Conservation (phyloP, 2,888 invertebrate species). For the Plebejus anna region DNA sequence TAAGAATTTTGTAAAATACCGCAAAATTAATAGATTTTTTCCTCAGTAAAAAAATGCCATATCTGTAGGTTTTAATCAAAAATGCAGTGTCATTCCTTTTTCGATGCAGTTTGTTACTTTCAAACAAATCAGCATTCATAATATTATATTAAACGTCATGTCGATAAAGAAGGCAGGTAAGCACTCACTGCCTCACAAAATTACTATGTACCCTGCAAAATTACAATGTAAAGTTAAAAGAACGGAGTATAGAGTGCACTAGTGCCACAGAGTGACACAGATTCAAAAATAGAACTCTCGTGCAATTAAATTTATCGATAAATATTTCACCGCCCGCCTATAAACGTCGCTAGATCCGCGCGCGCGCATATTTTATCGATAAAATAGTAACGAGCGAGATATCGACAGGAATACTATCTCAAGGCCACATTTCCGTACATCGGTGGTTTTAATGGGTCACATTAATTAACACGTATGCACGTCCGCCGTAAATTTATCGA, state of each 20-base stretch:
- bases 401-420: constrained; percentile 41
- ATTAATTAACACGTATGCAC: constrained; percentile 69
- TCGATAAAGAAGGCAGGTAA: too few relatives aligned
- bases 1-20: constrained; percentile 24
- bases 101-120: too few relatives aligned
- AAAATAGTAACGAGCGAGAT: constrained; percentile 37
- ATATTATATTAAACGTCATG: too few relatives aligned
- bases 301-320: constrained; percentile 12
- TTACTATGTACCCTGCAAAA: background rate
- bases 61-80: background rate
- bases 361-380: constrained; percentile 30
- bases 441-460: constrained; percentile 48
- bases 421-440: constrained; percentile 41
- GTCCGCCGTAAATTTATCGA: constrained; percentile 61
- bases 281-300: constrained; percentile 9
- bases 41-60: background rate
- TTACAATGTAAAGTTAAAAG: background rate
- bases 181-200: too few relatives aligned
- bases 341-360: constrained; percentile 15
- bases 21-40: constrained; percentile 19
- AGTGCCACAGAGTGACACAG: background rate
- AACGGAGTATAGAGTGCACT: background rate
- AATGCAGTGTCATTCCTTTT: background rate
- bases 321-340: constrained; percentile 20
- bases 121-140: too few relatives aligned